Evolutionary conservation across 2,797 vertebrate genomes (phyloP).

Genomic region (Anolis apletophallus): DNA sequence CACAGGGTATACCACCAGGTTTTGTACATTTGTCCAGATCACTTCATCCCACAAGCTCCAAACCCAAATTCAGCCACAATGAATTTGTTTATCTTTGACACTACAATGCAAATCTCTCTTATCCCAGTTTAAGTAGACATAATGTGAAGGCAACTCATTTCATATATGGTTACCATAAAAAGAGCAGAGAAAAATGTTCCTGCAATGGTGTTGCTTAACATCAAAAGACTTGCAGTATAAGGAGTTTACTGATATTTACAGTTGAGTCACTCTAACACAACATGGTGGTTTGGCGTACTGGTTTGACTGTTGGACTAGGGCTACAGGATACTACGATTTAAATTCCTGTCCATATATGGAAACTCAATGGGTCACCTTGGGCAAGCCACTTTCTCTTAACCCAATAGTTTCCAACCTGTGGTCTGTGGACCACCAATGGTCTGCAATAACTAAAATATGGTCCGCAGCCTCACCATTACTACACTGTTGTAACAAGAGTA

Average conservation of each 20-base stretch:
- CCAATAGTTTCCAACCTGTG: no score
- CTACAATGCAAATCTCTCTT: background rate
- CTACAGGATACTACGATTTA: no score
- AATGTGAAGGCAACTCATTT: background rate
- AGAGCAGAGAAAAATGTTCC: background rate
- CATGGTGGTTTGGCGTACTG: no score
- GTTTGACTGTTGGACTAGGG: no score
- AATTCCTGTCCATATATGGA: no score
- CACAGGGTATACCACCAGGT: background rate
- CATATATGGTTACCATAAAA: background rate
- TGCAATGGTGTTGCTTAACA: background rate
- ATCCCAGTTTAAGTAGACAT: background rate
- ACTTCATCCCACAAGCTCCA: background rate
- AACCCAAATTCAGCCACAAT: background rate
- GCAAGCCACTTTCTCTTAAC: no score
- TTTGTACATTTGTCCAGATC: background rate
- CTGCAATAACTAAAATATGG: no score
- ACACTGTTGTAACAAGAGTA: no score
- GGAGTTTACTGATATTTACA: background rate
- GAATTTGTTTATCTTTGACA: background rate
- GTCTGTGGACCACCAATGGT: no score
- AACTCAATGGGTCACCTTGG: no score
- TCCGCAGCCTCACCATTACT: no score
- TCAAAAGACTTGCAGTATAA: slow-evolving; percentile 8
- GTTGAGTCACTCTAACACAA: no score